Percentiles rank a stretch among this genome's conserved stretches.
These are phyloP conservation scores for Rhinatrema bivittatum DNA, from an alignment of 2,797 vertebrate species.

Conservation along the genomic window DNA sequence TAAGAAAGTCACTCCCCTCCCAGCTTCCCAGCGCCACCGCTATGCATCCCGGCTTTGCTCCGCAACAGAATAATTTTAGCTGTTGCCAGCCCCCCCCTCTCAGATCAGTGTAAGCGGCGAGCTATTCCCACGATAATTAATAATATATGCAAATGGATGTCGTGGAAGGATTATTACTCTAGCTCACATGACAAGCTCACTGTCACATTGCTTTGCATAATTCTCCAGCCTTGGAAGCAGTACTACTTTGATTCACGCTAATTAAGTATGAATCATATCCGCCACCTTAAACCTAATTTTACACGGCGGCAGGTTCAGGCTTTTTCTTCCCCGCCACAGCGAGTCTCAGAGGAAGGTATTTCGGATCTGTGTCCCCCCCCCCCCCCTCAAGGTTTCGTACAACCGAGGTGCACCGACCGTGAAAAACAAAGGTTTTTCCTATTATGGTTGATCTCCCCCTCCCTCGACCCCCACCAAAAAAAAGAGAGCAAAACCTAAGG, in stretches of 20 bases:
- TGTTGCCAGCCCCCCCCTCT: neutral
- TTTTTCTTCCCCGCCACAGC: neutral
- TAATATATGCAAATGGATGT: slow-evolving; percentile 13
- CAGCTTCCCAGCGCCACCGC: too few species aligned
- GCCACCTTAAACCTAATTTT: slow-evolving; percentile 18
- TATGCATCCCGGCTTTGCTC: rapidly evolving
- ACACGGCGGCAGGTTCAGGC: slow-evolving; percentile 2
- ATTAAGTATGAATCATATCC: slow-evolving; percentile 19
- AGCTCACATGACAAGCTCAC: slow-evolving; percentile 14
- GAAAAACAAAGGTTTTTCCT: too few species aligned
- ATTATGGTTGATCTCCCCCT: too few species aligned
- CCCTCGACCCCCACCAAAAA: too few species aligned
- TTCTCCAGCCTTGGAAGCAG: slow-evolving; percentile 15
- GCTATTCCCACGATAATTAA: slow-evolving; percentile 16
- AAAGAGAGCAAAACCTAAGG: too few species aligned
- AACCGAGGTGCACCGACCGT: too few species aligned
- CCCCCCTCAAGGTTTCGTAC: too few species aligned
- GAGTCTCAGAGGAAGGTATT: too few species aligned
- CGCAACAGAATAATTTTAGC: neutral
- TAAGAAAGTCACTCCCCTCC: too few species aligned
- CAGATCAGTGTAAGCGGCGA: slow-evolving; percentile 16
- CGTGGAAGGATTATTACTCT: slow-evolving; percentile 16
- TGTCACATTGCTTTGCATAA: slow-evolving; percentile 21
- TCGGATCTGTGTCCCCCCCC: too few species aligned
- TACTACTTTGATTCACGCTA: slow-evolving; percentile 27